phyloP scores from a whole-genome alignment of 1,140 invertebrate genomes.

The Brachionus paranguensis region DNA sequence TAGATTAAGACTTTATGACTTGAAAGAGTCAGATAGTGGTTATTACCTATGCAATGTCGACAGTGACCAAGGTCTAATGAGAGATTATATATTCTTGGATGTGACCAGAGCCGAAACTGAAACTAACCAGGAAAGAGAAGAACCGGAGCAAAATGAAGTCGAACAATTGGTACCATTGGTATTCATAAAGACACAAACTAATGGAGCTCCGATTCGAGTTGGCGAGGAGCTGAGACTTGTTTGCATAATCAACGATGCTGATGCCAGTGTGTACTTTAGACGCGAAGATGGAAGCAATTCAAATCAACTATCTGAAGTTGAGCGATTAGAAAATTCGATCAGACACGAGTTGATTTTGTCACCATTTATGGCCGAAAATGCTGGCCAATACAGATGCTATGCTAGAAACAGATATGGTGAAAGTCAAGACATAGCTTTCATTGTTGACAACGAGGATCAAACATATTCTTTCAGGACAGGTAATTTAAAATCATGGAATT shows the following conservation, averaged over 20 bases:
- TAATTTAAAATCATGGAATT: neutral
- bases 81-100: constrained; percentile 21
- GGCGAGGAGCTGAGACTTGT: neutral
- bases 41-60: constrained; percentile 22
- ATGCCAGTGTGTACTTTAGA: neutral
- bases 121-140: neutral
- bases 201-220: neutral
- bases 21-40: neutral
- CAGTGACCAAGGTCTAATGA: neutral
- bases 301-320: neutral
- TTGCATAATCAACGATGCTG: constrained; percentile 1
- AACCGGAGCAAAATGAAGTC: neutral
- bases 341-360: neutral
- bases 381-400: neutral
- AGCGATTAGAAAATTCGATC: neutral
- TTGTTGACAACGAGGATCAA: neutral
- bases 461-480: constrained; percentile 18
- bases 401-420: constrained; percentile 20
- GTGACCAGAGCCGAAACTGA: neutral
- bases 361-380: neutral
- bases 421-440: neutral
- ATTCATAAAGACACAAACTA: neutral
- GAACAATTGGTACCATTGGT: neutral
- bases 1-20: neutral
- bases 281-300: neutral